These are phyloP conservation scores for Brachirus orientalis DNA, from an alignment of 2,113 vertebrate genomes.

Conservation along the genomic window DNA sequence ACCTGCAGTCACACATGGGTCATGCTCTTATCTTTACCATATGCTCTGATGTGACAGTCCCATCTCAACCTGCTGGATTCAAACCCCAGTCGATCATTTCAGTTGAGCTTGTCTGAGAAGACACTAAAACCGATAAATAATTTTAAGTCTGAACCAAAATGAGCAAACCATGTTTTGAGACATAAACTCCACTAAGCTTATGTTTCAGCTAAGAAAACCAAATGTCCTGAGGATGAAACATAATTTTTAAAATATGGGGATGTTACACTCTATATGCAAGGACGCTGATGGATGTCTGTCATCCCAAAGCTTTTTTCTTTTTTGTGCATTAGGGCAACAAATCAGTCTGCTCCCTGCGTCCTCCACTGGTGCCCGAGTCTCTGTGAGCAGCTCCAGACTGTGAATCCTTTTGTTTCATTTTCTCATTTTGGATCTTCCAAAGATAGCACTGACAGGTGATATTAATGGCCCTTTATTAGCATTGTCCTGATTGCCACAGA, in stretches of 20 bases:
- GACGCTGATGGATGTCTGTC: conserved; percentile 38
- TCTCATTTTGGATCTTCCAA: conserved; percentile 78
- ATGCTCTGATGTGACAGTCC: conserved; percentile 17
- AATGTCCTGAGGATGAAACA: conserved; percentile 7
- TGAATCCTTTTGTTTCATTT: conserved; percentile 68
- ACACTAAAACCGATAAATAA: not conserved
- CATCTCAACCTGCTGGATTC: not conserved
- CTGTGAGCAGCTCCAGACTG: conserved; percentile 55
- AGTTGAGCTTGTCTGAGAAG: not conserved
- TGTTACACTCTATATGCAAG: conserved; percentile 14
- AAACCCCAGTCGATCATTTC: not conserved
- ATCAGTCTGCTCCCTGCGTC: conserved; percentile 2
- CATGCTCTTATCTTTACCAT: conserved; percentile 22
- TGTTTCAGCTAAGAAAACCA: conserved; percentile 4
- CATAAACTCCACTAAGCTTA: not conserved
- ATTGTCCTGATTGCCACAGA: conserved; percentile 74
- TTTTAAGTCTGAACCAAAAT: not conserved
- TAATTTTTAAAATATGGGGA: not conserved
- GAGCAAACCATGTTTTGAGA: not conserved
- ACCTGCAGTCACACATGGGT: conserved; percentile 28
- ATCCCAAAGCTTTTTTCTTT: conserved; percentile 14
- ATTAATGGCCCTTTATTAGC: conserved; percentile 84
- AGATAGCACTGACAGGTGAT: conserved; percentile 81
- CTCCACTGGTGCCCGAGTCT: conserved; percentile 25
- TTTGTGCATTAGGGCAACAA: conserved; percentile 22